Conservation (phyloP, 2,113 vertebrate species). For the Mellivora capensis region DNA sequence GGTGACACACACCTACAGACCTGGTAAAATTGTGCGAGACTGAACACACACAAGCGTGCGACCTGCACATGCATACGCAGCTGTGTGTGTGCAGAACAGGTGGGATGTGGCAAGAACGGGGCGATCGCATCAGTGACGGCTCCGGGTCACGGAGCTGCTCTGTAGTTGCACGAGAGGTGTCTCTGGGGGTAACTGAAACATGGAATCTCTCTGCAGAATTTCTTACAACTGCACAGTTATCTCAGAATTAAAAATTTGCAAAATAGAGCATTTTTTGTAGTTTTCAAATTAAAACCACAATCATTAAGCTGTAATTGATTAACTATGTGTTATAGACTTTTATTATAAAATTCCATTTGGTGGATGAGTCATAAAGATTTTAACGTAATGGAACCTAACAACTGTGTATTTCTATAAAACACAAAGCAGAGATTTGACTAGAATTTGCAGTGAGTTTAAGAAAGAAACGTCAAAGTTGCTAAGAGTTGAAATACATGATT, state of each 20-base stretch:
- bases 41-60: background rate
- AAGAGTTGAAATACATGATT: background rate
- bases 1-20: background rate
- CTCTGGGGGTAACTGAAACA: background rate
- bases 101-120: background rate
- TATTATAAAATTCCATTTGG: constrained; percentile 48
- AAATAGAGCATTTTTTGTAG: background rate
- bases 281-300: constrained; percentile 28
- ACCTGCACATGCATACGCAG: background rate
- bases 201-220: no score
- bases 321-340: background rate
- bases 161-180: rapidly evolving
- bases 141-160: rapidly evolving
- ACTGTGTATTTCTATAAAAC: background rate
- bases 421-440: background rate
- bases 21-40: background rate
- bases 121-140: rapidly evolving
- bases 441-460: background rate
- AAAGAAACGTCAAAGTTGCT: background rate
- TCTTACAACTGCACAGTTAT: background rate
- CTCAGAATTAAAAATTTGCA: background rate
- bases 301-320: constrained; percentile 16
- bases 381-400: background rate
- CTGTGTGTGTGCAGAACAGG: rapidly evolving
- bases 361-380: background rate